Conservation (phyloP, 2,113 vertebrate genomes). For the Apteryx mantelli region DNA sequence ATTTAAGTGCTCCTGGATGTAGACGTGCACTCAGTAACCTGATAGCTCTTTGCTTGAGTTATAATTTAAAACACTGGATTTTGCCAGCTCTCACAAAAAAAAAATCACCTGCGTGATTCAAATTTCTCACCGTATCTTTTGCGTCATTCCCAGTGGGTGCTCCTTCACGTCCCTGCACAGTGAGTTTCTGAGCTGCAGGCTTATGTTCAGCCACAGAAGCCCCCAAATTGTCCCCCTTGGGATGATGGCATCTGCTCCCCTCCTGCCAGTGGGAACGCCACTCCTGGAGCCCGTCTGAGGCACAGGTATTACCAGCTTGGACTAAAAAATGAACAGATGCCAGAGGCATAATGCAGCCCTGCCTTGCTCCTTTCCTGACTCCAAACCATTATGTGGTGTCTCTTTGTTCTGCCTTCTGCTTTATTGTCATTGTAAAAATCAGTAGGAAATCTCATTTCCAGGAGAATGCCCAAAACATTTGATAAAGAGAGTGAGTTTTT, state of each 20-base stretch:
- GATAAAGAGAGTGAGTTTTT: not conserved
- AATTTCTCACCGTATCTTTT: not conserved
- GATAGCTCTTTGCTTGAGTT: not conserved
- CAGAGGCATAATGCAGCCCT: not conserved
- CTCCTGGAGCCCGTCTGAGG: not conserved
- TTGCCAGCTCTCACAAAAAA: not conserved
- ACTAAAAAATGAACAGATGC: slow-evolving; percentile 7
- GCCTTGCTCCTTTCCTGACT: not conserved
- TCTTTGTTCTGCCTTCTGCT: slow-evolving; percentile 13
- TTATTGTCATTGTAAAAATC: not conserved
- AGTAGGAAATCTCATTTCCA: slow-evolving; percentile 2
- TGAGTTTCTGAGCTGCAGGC: not conserved
- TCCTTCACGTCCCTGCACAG: not conserved
- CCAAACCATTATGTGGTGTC: not conserved
- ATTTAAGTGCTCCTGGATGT: not conserved
- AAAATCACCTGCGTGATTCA: not conserved
- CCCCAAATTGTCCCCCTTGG: not conserved
- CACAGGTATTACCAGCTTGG: not conserved
- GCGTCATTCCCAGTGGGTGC: not conserved
- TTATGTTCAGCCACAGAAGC: not conserved
- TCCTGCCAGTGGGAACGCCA: not conserved
- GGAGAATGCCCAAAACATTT: not conserved
- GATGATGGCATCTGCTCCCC: not conserved
- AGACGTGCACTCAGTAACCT: not conserved
- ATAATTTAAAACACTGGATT: not conserved